Evolutionary conservation across 2,113 vertebrate species (phyloP).

Genomic region (Ochotona curzoniae): DNA sequence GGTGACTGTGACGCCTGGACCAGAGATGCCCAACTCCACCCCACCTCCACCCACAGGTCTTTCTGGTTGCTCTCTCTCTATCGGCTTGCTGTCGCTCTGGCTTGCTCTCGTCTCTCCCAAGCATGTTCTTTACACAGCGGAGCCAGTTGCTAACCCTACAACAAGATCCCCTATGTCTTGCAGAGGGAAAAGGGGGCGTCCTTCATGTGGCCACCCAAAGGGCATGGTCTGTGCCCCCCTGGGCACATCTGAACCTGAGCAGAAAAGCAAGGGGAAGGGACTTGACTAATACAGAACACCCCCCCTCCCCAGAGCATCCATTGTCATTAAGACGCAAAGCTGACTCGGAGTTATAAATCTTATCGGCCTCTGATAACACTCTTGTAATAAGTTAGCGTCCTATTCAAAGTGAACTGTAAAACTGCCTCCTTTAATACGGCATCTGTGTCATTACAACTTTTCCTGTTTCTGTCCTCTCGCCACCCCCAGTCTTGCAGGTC

Average conservation of each 20-base stretch:
- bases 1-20: constrained; percentile 60
- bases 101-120: too few relatives aligned
- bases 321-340: constrained; percentile 85
- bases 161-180: neutral
- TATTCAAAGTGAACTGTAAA: constrained; percentile 87
- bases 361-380: constrained; percentile 88
- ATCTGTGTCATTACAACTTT: constrained; percentile 86
- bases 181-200: constrained; percentile 81
- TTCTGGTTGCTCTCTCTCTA: neutral
- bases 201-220: constrained; percentile 83
- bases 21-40: neutral
- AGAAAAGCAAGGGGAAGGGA: constrained; percentile 43
- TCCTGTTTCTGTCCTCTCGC: neutral
- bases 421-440: constrained; percentile 86
- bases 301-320: constrained; percentile 78
- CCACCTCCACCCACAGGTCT: neutral
- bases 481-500: neutral
- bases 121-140: neutral
- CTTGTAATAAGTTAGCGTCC: constrained; percentile 88
- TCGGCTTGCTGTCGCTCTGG: neutral
- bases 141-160: neutral
- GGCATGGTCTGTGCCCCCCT: constrained; percentile 59
- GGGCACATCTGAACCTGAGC: constrained; percentile 58
- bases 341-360: constrained; percentile 88
- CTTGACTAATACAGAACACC: constrained; percentile 84